These are phyloP conservation scores for Furnarius figulus DNA, from an alignment of 2,113 vertebrate species.

Conservation along the genomic window DNA sequence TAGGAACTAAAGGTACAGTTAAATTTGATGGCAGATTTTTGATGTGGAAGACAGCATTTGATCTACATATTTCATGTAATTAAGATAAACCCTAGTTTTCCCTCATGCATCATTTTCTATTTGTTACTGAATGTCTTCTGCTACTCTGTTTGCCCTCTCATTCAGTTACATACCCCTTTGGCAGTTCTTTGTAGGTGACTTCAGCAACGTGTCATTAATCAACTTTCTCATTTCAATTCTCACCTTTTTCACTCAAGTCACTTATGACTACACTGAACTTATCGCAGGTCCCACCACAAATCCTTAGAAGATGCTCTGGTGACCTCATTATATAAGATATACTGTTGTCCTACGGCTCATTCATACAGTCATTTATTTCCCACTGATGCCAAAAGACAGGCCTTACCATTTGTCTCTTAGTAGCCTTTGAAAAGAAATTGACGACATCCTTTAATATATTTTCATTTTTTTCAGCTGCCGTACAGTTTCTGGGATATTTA, in stretches of 20 bases:
- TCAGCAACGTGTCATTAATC: not conserved
- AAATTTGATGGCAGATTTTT: not conserved
- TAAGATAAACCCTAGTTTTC: not conserved
- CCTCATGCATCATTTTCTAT: not conserved
- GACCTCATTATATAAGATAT: not conserved
- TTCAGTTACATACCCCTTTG: not conserved
- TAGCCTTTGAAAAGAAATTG: constrained; percentile 82
- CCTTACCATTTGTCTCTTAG: constrained; percentile 85
- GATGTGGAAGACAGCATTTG: not conserved
- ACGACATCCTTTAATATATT: constrained; percentile 77
- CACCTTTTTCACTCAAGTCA: not conserved
- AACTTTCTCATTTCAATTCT: not conserved
- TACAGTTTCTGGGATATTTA: constrained; percentile 73
- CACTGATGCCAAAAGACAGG: not conserved
- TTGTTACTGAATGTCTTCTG: not conserved
- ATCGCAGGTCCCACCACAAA: not conserved
- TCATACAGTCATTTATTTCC: not conserved
- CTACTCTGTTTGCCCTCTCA: not conserved
- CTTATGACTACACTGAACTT: not conserved
- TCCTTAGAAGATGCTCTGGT: not conserved
- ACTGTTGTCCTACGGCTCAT: not conserved
- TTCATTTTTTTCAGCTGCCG: constrained; percentile 38
- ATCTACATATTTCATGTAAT: not conserved
- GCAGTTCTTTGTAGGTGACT: not conserved
- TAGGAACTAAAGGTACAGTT: not conserved